Evolutionary conservation across 2,888 invertebrate species (phyloP), one percentile per base, ranked within the genome.

Genomic region (Macrophya annulata): DNA sequence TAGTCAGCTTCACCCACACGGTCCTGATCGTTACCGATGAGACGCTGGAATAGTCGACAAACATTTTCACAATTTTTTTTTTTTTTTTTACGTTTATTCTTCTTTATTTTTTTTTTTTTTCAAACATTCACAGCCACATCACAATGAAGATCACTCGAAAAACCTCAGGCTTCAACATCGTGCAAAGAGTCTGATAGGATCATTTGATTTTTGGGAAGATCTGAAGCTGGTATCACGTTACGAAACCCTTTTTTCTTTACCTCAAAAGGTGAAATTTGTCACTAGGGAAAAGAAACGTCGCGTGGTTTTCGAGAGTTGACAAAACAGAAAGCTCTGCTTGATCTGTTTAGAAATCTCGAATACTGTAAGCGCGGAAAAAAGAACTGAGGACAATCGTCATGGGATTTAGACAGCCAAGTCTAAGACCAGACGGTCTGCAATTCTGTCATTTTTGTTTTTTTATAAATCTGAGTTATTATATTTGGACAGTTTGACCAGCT

Each of bases 261-360:
- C 21, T 40, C 40, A 71, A 40, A 48, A 12, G 25, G 76, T 25
- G 6, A 2, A 76, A 76, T 76, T 51, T 10, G 31, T 76, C 48
- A 5, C 45, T n/a, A 4, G 45, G 48, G 17, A 21, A 17, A 45
- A 31, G 31, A 76, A 48, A 51, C 25, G 15, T 25, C 45, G 25
- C 48, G 48, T 21, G 76, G 25, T 76, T 48, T 40, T 25, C 45
- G 21, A 48, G 25, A 21, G 48, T 48, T 48, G 45, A 21, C 25
- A 48, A 48, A 48, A 72, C 71, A 43, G 37, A 72, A 43, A 43
- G 71, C 71, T n/a, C 6, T 6, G n/a, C n/a, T 43, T 72, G 71
- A 72, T 72, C 71, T 43, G 17, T 43, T 43, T 43, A n/a, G 71
- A 72, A n/a, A 37, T 43, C 15, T 72, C 17, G 71, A 17, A 37